Evolutionary conservation across 1,140 invertebrate genomes (phyloP).

Genomic region (Solen grandis): DNA sequence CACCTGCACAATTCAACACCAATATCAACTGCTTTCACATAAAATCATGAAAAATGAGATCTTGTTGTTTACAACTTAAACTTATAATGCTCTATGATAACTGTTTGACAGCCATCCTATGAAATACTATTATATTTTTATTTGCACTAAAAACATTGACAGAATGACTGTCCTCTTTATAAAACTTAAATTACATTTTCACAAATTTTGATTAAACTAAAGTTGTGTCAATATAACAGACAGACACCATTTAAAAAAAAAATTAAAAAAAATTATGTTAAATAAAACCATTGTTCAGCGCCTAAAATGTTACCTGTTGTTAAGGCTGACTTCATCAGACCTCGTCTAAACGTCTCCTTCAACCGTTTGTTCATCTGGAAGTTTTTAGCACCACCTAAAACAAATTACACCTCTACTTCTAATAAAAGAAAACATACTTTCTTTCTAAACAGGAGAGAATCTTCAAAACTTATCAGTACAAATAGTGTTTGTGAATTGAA

Average conservation of each 20-base stretch:
- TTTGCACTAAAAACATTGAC: background rate
- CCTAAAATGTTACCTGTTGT: constrained; percentile 75
- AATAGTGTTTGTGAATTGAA: no score
- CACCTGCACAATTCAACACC: constrained; percentile 65
- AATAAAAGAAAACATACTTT: no score
- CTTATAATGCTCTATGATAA: background rate
- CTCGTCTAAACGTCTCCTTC: no score
- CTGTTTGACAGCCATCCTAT: background rate
- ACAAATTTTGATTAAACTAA: background rate
- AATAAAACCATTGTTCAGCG: no score
- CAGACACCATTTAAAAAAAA: background rate
- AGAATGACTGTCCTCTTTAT: no score
- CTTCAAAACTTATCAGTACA: no score
- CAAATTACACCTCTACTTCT: no score
- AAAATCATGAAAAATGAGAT: background rate
- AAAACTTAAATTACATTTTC: background rate
- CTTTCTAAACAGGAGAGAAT: no score
- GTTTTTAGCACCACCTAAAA: constrained; percentile 81
- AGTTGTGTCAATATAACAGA: background rate
- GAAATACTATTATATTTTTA: background rate
- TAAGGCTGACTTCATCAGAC: constrained; percentile 79
- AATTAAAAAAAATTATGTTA: background rate
- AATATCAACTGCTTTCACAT: background rate
- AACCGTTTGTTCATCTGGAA: constrained; percentile 79
- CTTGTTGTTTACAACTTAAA: no score